Conservation (phyloP, 1,140 invertebrate genomes). For the Gryllus bimaculatus region DNA sequence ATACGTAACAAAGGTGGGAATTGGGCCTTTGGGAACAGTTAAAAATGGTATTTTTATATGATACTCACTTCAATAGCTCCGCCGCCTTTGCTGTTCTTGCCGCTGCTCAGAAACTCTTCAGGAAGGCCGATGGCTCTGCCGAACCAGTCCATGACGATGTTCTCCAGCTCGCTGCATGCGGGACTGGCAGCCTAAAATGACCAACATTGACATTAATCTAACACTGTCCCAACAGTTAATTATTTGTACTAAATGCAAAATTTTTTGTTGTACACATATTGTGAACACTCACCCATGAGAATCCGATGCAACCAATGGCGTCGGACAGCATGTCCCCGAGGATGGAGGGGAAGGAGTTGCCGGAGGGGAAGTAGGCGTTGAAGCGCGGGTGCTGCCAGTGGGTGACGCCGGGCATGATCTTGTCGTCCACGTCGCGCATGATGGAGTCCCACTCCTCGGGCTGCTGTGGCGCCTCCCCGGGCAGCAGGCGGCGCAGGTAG, state of each 20-base stretch:
- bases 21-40: no score
- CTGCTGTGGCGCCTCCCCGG: conserved; percentile 71
- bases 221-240: not conserved
- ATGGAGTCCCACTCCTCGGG: conserved; percentile 86
- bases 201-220: not conserved
- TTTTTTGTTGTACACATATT: no score
- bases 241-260: not conserved
- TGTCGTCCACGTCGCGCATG: conserved; percentile 87
- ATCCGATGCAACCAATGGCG: conserved; percentile 57
- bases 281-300: conserved; percentile 50
- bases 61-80: conserved; percentile 56
- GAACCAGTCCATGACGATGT: conserved; percentile 61
- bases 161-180: conserved; percentile 75
- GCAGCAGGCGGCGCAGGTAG: conserved; percentile 76
- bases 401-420: conserved; percentile 94
- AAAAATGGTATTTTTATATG: not conserved
- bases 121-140: conserved; percentile 47
- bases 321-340: conserved; percentile 60
- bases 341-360: conserved; percentile 61
- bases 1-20: no score
- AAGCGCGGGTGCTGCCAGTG: conserved; percentile 69
- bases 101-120: conserved; percentile 41
- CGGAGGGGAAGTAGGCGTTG: conserved; percentile 65
- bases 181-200: conserved; percentile 59
- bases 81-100: conserved; percentile 51